Evolutionary conservation across 2,888 invertebrate species (phyloP), one percentile per base, ranked within the genome.

Genomic region (Chrysopilus asiliformis): DNA sequence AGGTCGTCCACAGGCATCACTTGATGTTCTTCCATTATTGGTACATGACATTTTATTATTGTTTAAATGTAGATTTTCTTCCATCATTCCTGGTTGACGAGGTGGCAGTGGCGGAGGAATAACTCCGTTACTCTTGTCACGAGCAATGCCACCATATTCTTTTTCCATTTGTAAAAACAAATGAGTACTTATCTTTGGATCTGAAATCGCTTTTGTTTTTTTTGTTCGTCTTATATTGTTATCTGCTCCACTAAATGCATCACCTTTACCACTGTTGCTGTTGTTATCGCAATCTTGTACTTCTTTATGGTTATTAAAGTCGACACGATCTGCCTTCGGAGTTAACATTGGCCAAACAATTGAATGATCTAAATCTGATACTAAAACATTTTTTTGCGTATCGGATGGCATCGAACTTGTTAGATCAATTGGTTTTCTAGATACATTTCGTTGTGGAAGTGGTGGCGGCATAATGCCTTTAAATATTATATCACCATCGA

Each of bases 101-200:
- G 74, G 75, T 38, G 75, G 74, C 49, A 74, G 57, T 18, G 74
- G 74, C 46, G 74, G 74, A 38, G 70, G 69, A 40, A 55, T 47
- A 46, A 57, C 59, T 32, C 38, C 34, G n/a, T n/a, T n/a, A n/a
- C n/a, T n/a, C n/a, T n/a, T n/a, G n/a, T n/a, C n/a, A n/a, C n/a
- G n/a, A n/a, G n/a, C n/a, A n/a, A n/a, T n/a, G 16, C 32, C 34
- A 18, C 28, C 30, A 30, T 38, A 35, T 31, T 45, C 39, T 30
- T 49, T 47, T 40, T 64, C 64, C 62, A 63, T 60, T 55, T 64
- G 60, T 33, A 64, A 44, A 45, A 64, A 62, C 53, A 64, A 54
- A 51, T 64, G 60, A 6, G 64, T 61, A 14, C 58, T 60, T 59
- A 64, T 64, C 49, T 64, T 64, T 7, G 64, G 64, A 49, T 64